Percentiles rank a stretch among this genome's conserved stretches.
phyloP scores from a whole-genome alignment of 1,140 invertebrate species.

The Drosophila simulans region DNA sequence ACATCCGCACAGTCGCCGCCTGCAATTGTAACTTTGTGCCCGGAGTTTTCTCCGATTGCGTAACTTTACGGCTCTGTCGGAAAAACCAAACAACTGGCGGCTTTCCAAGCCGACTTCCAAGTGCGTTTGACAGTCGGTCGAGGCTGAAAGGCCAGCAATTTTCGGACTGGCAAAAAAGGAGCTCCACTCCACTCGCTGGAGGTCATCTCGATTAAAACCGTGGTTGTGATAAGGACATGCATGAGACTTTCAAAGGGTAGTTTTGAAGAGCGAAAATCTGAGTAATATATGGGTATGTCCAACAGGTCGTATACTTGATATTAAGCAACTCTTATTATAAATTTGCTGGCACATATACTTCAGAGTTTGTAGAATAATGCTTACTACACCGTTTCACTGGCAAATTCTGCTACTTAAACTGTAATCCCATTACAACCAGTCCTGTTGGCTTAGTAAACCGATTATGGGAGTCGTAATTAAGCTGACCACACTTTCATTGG shows the following conservation, averaged over 20 bases:
- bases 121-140: constrained; percentile 71
- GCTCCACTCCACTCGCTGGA: not conserved
- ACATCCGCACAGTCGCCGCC: constrained; percentile 6
- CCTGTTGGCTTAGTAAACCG: not conserved
- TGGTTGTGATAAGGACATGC: no score
- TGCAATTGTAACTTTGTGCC: constrained; percentile 63
- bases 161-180: constrained; percentile 42
- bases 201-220: constrained; percentile 6
- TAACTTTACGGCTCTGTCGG: constrained; percentile 47
- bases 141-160: constrained; percentile 67
- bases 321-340: not conserved
- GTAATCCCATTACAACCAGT: not conserved
- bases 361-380: no score
- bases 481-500: not conserved
- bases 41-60: constrained; percentile 43
- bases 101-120: constrained; percentile 56
- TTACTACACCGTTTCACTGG: not conserved
- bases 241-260: not conserved
- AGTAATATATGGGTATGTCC: no score
- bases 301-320: not conserved
- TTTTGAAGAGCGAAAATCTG: not conserved
- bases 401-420: not conserved
- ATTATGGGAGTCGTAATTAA: constrained; percentile 8
- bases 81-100: constrained; percentile 55
- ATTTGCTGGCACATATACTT: not conserved